A percentile compares a stretch with the other conserved stretches of the same genome.
Conservation (phyloP, 2,888 invertebrate genomes). For the Cloeon dipterum region DNA sequence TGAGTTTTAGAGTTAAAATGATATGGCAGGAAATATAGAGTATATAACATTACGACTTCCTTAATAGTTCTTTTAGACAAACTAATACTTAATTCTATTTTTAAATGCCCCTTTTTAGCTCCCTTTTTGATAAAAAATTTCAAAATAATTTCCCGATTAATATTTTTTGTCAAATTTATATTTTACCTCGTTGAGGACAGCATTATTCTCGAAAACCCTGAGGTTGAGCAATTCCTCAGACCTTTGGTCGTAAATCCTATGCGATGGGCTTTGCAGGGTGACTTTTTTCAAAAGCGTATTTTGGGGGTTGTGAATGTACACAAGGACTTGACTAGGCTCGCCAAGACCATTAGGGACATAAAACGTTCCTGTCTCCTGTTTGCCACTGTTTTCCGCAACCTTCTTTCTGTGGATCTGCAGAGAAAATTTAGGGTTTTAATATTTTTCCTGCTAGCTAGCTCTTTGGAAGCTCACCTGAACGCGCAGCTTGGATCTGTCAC, state of each 20-base stretch:
- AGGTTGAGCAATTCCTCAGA: slow-evolving; percentile 24
- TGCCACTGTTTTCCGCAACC: slow-evolving; percentile 22
- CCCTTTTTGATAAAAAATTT: too few species aligned
- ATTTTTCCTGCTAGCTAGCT: not conserved
- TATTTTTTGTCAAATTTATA: too few species aligned
- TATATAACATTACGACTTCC: too few species aligned
- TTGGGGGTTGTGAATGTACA: slow-evolving; percentile 26
- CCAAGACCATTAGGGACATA: slow-evolving; percentile 26
- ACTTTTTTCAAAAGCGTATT: slow-evolving; percentile 17
- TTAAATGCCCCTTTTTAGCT: too few species aligned
- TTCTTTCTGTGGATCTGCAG: slow-evolving; percentile 24
- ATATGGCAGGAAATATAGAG: too few species aligned
- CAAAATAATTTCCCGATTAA: not conserved
- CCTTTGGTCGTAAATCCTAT: slow-evolving; percentile 20
- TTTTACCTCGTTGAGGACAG: slow-evolving; percentile 24
- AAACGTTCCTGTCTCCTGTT: slow-evolving; percentile 26
- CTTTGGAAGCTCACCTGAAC: slow-evolving; percentile 16
- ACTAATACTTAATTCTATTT: too few species aligned
- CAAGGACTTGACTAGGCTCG: slow-evolving; percentile 20
- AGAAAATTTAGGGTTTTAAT: slow-evolving; percentile 2
- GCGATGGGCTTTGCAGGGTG: slow-evolving; percentile 24
- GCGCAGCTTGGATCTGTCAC: slow-evolving; percentile 20
- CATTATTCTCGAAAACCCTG: slow-evolving; percentile 24
- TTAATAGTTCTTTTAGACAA: too few species aligned
- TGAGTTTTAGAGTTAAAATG: too few species aligned